Evolutionary conservation across 2,888 invertebrate genomes (phyloP).

Genomic region (Odiellus spinosus): DNA sequence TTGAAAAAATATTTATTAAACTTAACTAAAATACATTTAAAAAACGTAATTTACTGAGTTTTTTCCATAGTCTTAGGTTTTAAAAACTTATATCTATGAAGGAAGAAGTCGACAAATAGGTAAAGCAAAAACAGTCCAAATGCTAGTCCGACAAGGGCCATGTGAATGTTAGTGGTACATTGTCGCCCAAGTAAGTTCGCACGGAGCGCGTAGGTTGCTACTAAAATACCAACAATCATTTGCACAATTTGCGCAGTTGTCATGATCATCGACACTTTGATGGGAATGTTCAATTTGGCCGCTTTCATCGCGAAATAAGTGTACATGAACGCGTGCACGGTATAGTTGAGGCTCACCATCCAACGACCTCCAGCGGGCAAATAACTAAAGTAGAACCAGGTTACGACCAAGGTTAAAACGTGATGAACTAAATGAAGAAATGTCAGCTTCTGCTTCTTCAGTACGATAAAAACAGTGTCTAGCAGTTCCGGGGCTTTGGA

Average conservation of each 20-base stretch:
- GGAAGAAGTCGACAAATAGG: no score
- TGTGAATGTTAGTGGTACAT: no score
- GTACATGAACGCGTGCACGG: conserved; percentile 80
- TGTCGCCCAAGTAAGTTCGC: no score
- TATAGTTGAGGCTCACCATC: conserved; percentile 89
- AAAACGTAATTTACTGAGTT: no score
- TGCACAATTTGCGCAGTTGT: conserved; percentile 76
- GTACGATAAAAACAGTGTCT: conserved; percentile 74
- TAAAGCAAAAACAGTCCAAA: no score
- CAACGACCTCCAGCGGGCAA: conserved; percentile 42
- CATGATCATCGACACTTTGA: conserved; percentile 62
- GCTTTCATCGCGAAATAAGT: conserved; percentile 72
- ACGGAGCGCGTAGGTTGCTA: no score
- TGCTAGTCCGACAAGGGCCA: no score
- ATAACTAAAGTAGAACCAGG: conserved; percentile 62
- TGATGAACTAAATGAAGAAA: conserved; percentile 96
- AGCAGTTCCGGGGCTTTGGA: conserved; percentile 87
- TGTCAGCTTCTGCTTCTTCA: conserved; percentile 80
- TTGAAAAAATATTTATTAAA: no score
- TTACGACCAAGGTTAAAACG: conserved; percentile 80
- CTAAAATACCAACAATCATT: conserved; percentile 73
- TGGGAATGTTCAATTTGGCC: conserved; percentile 66
- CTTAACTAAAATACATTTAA: no score
- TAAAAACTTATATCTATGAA: no score
- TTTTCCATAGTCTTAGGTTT: no score